Percentiles rank a stretch among this genome's conserved stretches.
Conservation (phyloP, 1,140 invertebrate species). For the Zophobas atratus region DNA sequence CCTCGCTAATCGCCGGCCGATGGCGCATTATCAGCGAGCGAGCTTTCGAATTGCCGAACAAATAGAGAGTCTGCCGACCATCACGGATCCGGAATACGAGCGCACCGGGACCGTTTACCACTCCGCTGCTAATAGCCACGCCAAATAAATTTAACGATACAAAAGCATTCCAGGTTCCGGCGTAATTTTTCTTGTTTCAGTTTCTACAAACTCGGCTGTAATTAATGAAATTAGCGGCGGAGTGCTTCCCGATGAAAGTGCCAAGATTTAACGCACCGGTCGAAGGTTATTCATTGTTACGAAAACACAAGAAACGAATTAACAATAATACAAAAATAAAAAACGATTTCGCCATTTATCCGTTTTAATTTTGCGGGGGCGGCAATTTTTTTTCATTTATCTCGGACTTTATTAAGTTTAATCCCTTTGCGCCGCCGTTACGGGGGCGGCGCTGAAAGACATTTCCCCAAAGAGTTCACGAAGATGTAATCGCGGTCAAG, state of each 20-base stretch:
- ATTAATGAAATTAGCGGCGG: constrained; percentile 10
- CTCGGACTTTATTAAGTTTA: constrained; percentile 27
- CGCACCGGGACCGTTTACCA: constrained; percentile 29
- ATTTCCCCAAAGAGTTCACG: constrained; percentile 14
- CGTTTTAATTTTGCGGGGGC: neutral
- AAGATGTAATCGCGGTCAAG: constrained; percentile 29
- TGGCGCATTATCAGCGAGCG: neutral
- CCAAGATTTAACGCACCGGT: too few relatives aligned
- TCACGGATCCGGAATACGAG: constrained; percentile 25
- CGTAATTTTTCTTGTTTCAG: constrained; percentile 2
- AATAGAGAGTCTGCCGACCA: constrained; percentile 22
- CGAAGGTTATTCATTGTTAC: too few relatives aligned
- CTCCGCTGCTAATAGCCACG: constrained; percentile 24
- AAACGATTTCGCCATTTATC: too few relatives aligned
- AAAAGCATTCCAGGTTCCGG: constrained; percentile 33
- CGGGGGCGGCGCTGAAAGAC: constrained; percentile 15
- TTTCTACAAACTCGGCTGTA: neutral
- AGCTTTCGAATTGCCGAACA: constrained; percentile 34
- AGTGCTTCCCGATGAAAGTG: too few relatives aligned
- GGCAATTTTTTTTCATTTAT: constrained; percentile 16
- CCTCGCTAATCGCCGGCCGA: neutral
- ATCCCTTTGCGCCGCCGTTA: constrained; percentile 12
- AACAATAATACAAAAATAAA: too few relatives aligned
- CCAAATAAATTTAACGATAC: constrained; percentile 29
- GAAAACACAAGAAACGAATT: too few relatives aligned